Conservation (phyloP, 2,888 invertebrate genomes). For the Dicranocentrus wangi region DNA sequence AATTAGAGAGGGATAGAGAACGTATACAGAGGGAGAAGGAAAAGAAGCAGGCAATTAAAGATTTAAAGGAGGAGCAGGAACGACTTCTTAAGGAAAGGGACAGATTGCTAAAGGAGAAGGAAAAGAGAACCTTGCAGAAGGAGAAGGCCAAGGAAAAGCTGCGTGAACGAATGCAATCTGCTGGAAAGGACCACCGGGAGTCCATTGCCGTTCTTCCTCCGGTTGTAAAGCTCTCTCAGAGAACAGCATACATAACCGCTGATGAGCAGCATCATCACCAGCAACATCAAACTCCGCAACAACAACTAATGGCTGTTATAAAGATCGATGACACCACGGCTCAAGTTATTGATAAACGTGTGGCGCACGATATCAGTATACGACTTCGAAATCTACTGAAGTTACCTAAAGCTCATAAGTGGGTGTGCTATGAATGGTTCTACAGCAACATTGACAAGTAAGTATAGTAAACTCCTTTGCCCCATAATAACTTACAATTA, state of each 20-base stretch:
- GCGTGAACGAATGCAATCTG: conserved; percentile 8
- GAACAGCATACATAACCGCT: not conserved
- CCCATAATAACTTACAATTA: no score
- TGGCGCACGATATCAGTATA: conserved; percentile 92
- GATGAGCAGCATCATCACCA: conserved; percentile 32
- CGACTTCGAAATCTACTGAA: conserved; percentile 93
- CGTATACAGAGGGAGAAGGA: conserved; percentile 42
- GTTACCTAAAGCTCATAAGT: conserved; percentile 98
- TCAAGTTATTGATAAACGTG: conserved; percentile 84
- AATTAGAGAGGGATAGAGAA: conserved; percentile 59
- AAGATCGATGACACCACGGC: conserved; percentile 51
- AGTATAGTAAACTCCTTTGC: conserved; percentile 74
- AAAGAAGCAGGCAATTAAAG: conserved; percentile 42
- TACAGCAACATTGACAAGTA: conserved; percentile 96
- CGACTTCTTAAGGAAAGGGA: conserved; percentile 39
- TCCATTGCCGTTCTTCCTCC: conserved; percentile 50
- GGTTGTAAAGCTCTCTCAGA: conserved; percentile 29
- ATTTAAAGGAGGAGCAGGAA: conserved; percentile 41
- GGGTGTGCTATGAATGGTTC: conserved; percentile 99
- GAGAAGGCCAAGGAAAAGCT: conserved; percentile 53
- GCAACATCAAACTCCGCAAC: not conserved
- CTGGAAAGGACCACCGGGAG: conserved; percentile 29
- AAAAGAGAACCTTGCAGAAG: conserved; percentile 15
- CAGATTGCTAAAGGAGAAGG: conserved; percentile 36
- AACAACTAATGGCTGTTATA: conserved; percentile 71